phyloP scores from a whole-genome alignment of 2,797 vertebrate species.

The Poeciliopsis infans region DNA sequence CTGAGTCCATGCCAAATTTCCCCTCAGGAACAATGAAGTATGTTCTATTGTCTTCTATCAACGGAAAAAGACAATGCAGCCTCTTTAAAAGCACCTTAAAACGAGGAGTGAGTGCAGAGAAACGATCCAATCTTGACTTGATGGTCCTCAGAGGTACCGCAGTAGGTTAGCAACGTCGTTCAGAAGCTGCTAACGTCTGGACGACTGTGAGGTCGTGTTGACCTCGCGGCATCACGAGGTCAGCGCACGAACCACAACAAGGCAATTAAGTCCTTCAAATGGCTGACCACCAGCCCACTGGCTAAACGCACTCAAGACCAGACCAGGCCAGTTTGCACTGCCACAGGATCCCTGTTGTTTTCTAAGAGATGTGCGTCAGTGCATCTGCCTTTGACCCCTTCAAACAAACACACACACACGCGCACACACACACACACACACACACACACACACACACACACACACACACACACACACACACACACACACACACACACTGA shows the following conservation, averaged over 20 bases:
- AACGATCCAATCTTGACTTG: constrained; percentile 5
- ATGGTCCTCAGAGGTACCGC: constrained; percentile 5
- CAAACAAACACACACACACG: constrained; percentile 20
- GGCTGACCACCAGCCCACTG: constrained; percentile 26
- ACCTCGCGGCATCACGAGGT: neutral
- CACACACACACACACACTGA: neutral
- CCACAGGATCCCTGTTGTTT: constrained; percentile 40
- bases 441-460: no score
- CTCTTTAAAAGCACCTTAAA: neutral
- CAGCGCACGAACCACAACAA: constrained; percentile 17
- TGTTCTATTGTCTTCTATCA: no score
- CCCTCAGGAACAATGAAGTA: no score
- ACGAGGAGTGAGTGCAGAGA: neutral
- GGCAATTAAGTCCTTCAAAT: constrained; percentile 33
- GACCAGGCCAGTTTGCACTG: constrained; percentile 14
- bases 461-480: neutral
- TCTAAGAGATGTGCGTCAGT: constrained; percentile 54
- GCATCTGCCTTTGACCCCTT: constrained; percentile 17
- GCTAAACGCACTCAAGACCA: constrained; percentile 34
- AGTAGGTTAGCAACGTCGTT: constrained; percentile 1
- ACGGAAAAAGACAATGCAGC: neutral
- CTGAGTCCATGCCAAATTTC: no score
- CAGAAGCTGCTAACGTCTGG: constrained; percentile 1
- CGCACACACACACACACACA: no score
- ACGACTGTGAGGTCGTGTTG: no score